Evolutionary conservation across 2,113 vertebrate genomes (phyloP).

Genomic region (Tragelaphus imberbis): DNA sequence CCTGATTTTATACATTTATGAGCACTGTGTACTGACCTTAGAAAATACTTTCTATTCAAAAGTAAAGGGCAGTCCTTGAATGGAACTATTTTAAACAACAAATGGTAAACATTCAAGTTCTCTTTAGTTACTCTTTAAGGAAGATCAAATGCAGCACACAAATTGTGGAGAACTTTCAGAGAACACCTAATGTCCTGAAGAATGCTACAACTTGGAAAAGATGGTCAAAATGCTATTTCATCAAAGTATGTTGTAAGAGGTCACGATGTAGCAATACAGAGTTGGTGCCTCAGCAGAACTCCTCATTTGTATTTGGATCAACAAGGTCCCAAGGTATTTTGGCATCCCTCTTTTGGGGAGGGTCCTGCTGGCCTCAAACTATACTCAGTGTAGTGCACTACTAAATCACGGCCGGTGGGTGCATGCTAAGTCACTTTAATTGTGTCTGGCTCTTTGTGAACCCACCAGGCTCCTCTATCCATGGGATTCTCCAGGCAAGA

Average conservation of each 20-base stretch:
- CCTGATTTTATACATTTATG: background rate
- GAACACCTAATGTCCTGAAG: background rate
- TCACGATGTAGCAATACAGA: background rate
- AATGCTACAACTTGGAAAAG: background rate
- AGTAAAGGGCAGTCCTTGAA: background rate
- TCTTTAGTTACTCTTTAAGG: background rate
- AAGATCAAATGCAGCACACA: background rate
- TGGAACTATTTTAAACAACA: constrained; percentile 1
- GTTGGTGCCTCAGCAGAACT: background rate
- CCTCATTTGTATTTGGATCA: background rate
- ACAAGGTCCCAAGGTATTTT: background rate
- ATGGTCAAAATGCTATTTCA: background rate
- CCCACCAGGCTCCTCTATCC: background rate
- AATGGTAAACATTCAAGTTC: background rate
- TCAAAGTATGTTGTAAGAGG: background rate
- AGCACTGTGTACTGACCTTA: background rate
- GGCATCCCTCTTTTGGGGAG: background rate
- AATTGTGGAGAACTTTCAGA: background rate
- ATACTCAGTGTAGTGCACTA: background rate
- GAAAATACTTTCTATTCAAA: background rate
- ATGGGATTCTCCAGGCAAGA: background rate
- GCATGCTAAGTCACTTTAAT: background rate
- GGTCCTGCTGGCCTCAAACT: background rate
- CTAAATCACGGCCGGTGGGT: background rate
- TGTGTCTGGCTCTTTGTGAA: background rate